Evolutionary conservation across 1,140 invertebrate species (phyloP).

Genomic region (Cryptotermes secundus): DNA sequence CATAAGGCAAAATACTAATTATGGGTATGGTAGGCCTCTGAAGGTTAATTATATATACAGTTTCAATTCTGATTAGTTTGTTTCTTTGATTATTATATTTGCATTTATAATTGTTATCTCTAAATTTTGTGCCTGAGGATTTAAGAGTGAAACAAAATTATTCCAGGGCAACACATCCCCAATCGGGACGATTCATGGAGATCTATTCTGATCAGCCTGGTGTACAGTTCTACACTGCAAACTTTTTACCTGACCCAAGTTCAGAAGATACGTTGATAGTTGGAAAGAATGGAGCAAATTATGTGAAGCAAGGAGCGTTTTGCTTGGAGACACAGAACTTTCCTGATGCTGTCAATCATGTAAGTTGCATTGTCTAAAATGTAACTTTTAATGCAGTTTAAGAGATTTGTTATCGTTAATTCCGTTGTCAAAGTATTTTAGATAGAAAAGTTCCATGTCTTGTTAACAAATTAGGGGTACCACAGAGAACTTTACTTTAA

Average conservation of each 20-base stretch:
- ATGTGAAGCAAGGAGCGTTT: slow-evolving; percentile 77
- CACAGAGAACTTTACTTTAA: too few species aligned
- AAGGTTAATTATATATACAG: too few species aligned
- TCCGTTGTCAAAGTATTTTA: too few species aligned
- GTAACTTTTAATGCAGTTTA: too few species aligned
- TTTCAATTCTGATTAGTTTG: too few species aligned
- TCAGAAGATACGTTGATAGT: slow-evolving; percentile 44
- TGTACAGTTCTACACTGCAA: slow-evolving; percentile 86
- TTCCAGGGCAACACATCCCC: slow-evolving; percentile 64
- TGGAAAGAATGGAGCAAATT: slow-evolving; percentile 70
- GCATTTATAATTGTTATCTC: too few species aligned
- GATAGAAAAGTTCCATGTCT: too few species aligned
- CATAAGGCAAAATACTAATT: too few species aligned
- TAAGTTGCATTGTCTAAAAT: slow-evolving; percentile 47
- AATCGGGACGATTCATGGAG: slow-evolving; percentile 70
- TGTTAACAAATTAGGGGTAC: too few species aligned
- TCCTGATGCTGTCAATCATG: slow-evolving; percentile 86
- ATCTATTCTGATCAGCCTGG: slow-evolving; percentile 84
- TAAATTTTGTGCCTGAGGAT: not conserved
- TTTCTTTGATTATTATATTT: too few species aligned
- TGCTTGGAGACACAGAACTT: slow-evolving; percentile 91
- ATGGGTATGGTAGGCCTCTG: too few species aligned
- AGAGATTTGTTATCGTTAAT: too few species aligned
- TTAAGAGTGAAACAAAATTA: not conserved
- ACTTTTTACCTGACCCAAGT: slow-evolving; percentile 57